Conservation (phyloP, 2,797 vertebrate species). For the Australoheros facetus region DNA sequence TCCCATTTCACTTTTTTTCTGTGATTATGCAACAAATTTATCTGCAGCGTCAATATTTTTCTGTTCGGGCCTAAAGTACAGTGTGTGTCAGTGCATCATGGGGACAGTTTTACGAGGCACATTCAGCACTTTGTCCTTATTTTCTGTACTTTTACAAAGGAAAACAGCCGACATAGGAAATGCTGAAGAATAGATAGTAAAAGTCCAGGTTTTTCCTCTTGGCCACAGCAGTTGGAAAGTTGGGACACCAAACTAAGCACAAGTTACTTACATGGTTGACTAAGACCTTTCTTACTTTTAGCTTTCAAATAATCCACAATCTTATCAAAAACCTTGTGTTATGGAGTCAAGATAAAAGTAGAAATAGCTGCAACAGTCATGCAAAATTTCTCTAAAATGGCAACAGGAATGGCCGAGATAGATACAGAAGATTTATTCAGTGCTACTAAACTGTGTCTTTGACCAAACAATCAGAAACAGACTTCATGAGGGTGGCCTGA, state of each 20-base stretch:
- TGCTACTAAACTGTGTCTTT: too few species aligned
- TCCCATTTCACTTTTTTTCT: constrained; percentile 9
- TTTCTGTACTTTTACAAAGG: constrained; percentile 41
- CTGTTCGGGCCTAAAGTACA: background rate
- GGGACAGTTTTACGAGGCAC: constrained; percentile 54
- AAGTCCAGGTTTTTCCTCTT: constrained; percentile 28
- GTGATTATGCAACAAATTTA: constrained; percentile 46
- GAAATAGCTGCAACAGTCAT: background rate
- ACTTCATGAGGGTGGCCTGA: too few species aligned
- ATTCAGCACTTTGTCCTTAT: constrained; percentile 7
- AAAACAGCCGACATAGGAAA: constrained; percentile 23
- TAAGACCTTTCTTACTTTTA: background rate
- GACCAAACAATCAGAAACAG: too few species aligned
- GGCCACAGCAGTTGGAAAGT: background rate
- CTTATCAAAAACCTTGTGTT: background rate
- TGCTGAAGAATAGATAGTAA: constrained; percentile 14
- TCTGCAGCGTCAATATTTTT: background rate
- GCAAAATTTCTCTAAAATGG: background rate
- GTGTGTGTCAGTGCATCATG: constrained; percentile 23
- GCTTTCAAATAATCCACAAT: background rate
- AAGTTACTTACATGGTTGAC: background rate
- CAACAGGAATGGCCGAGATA: background rate
- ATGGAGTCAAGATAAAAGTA: background rate
- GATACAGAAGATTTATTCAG: background rate
- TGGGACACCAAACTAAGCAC: background rate